Percentiles rank a stretch among this genome's conserved stretches.
phyloP scores from a whole-genome alignment of 1,140 invertebrate species.

The Drosophila dunni region DNA sequence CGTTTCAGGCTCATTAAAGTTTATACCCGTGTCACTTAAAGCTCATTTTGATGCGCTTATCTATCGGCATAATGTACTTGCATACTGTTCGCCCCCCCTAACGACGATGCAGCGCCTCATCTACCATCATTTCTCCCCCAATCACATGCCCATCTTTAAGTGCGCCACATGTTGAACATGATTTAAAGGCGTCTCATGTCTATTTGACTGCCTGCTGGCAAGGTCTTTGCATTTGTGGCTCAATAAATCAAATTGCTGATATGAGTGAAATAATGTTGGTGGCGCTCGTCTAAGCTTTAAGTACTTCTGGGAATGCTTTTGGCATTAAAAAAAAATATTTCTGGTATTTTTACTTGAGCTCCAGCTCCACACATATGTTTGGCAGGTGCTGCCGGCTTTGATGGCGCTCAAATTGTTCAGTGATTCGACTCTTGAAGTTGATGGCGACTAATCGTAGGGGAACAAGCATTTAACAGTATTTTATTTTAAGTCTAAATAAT shows the following conservation, averaged over 20 bases:
- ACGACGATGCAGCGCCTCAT: constrained; percentile 7
- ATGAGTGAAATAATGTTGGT: constrained; percentile 40
- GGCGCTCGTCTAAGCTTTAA: constrained; percentile 44
- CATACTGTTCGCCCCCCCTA: constrained; percentile 25
- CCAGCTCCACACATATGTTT: constrained; percentile 8
- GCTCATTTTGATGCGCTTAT: constrained; percentile 63
- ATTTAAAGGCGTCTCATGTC: constrained; percentile 54
- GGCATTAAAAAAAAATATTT: constrained; percentile 28
- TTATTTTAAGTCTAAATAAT: not conserved
- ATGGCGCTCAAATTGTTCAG: constrained; percentile 19
- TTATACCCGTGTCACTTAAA: constrained; percentile 60
- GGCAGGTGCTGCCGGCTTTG: constrained; percentile 44
- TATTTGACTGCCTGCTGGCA: constrained; percentile 31
- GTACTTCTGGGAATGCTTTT: constrained; percentile 50
- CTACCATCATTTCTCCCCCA: not conserved
- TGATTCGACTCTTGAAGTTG: constrained; percentile 22
- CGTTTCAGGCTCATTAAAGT: constrained; percentile 63
- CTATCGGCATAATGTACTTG: constrained; percentile 27
- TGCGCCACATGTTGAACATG: constrained; percentile 66
- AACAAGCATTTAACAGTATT: constrained; percentile 1
- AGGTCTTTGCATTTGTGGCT: constrained; percentile 51
- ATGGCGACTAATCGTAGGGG: constrained; percentile 30
- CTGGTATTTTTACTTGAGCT: too few relatives aligned
- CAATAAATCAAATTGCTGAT: constrained; percentile 69
- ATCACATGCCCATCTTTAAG: constrained; percentile 31